Evolutionary conservation across 2,113 vertebrate genomes (phyloP).

Genomic region (Tympanuchus pallidicinctus): DNA sequence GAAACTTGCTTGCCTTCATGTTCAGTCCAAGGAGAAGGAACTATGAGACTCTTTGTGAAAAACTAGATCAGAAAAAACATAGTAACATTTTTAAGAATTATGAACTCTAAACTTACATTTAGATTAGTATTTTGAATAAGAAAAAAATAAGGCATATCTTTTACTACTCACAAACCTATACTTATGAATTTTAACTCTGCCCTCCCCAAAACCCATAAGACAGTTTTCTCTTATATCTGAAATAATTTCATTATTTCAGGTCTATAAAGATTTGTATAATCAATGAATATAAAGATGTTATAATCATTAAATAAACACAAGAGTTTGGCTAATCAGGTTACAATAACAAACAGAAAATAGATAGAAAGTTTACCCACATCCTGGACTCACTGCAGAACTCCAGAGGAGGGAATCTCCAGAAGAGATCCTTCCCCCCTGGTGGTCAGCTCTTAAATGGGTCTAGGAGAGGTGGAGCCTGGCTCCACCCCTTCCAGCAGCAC

Average conservation of each 20-base stretch:
- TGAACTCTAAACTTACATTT: background rate
- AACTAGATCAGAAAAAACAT: constrained; percentile 80
- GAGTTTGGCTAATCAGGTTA: too few relatives aligned
- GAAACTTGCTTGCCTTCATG: constrained; percentile 81
- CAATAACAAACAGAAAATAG: too few relatives aligned
- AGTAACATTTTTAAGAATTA: background rate
- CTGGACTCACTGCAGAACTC: too few relatives aligned
- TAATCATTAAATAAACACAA: too few relatives aligned
- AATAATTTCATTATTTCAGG: background rate
- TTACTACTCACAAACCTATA: background rate
- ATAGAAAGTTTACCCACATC: too few relatives aligned
- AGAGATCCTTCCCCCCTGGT: too few relatives aligned
- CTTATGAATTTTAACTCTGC: background rate
- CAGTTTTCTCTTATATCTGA: background rate
- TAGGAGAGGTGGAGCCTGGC: too few relatives aligned
- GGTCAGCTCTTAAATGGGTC: too few relatives aligned
- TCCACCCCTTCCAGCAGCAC: too few relatives aligned
- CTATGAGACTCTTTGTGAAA: constrained; percentile 93
- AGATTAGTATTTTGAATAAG: background rate
- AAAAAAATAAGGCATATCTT: background rate
- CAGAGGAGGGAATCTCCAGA: too few relatives aligned
- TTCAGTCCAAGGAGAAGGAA: constrained; percentile 94
- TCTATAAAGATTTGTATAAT: background rate
- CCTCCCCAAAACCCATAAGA: background rate
- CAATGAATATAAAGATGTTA: too few relatives aligned